phyloP scores from a whole-genome alignment of 2,888 invertebrate species.

The Archips xylosteana region DNA sequence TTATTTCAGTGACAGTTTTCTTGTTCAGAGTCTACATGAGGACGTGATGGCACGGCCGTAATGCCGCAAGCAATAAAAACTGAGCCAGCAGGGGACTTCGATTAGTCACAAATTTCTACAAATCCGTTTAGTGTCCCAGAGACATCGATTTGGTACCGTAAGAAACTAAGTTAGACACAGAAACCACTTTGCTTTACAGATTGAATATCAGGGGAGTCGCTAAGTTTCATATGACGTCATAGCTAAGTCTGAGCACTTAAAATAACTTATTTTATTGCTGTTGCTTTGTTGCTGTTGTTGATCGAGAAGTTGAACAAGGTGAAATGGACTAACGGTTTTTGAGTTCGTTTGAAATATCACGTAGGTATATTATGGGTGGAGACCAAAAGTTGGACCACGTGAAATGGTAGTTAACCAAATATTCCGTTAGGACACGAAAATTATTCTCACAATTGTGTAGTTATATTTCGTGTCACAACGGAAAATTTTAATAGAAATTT shows the following conservation, averaged over 20 bases:
- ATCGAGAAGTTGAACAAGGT: conserved; percentile 14
- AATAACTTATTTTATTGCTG: neutral
- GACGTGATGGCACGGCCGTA: conserved; percentile 10
- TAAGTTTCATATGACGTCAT: neutral
- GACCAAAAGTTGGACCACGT: no score
- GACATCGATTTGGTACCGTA: conserved; percentile 38
- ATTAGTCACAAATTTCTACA: conserved; percentile 19
- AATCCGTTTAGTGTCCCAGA: conserved; percentile 44
- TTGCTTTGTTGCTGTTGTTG: conserved; percentile 14
- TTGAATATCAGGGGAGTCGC: neutral
- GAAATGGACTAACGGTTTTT: conserved; percentile 22
- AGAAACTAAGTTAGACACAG: neutral
- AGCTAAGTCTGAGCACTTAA: conserved; percentile 14
- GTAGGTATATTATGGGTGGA: neutral
- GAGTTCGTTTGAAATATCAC: conserved; percentile 5
- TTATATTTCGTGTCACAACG: no score
- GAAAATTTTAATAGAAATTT: no score
- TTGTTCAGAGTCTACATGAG: neutral
- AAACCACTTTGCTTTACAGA: neutral
- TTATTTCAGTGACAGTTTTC: neutral
- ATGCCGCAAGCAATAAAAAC: conserved; percentile 9
- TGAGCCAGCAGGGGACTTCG: neutral
- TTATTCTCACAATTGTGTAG: no score
- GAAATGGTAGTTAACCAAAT: neutral
- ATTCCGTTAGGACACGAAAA: neutral